Base-by-base conservation (phyloP, 1,140 invertebrate species). In the Temnothorax curvispinosus region DNA sequence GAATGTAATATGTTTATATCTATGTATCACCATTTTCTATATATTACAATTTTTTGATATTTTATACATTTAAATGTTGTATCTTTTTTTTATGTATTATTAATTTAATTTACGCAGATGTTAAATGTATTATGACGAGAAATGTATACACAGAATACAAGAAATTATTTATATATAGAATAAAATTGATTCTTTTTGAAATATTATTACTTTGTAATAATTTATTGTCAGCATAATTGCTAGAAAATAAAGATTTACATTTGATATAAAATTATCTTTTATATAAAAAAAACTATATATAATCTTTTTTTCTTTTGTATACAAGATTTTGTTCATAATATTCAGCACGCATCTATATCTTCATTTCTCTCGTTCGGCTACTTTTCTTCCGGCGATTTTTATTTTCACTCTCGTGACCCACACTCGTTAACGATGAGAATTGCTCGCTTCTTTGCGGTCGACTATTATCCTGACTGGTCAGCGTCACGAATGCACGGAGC, bases 361-460 rank as follows among this genome's bases (percentile, higher is more conserved):
- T 76, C 13, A n/a, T 76, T 76, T n/a, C 15, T 76, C 74, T 76
- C 8, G 2, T 38, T 76, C 41, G 60, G 58, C 75, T 13, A 6
- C 38, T 56, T 85, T 85, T 78, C 82, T 77, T 78, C n/a, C 47
- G 21, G 41, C 69, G 71, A 82, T 78, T 89, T 80, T 84, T 85
- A 89, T 87, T 87, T 87, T 32, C 11, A 74, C 44, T 78, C 41
- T 72, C 84, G 65, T 82, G 85, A 84, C 44, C 72, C 32, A 72
- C 41, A 72, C 77, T 87, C 88, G 89, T 90, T 90, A 89, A 81
- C 58, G 82, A 71, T 47, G 69, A 38, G 32, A 69, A 80, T 38
- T 77, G 52, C 56, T 52, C 27, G 38, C 41, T 50, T 72, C 35
- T 32, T 67, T n/a, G 38, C 50, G 62, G 56, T 85, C 80, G 87